Conservation (phyloP, 2,113 vertebrate species). For the Aptenodytes patagonicus region DNA sequence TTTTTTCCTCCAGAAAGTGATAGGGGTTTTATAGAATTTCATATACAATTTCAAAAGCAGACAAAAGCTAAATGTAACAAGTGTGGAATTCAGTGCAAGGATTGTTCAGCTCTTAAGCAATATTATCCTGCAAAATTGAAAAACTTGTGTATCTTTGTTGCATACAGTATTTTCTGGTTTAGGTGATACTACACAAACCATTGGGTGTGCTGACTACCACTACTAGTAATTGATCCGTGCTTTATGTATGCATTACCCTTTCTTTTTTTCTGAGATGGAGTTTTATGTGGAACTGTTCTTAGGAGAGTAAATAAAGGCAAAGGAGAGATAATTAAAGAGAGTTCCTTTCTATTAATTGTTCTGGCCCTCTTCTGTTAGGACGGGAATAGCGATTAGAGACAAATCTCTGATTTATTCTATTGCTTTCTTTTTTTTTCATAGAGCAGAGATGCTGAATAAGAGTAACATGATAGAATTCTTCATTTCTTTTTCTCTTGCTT, state of each 20-base stretch:
- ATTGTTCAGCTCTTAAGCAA: background rate
- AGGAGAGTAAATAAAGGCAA: background rate
- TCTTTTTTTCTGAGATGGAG: background rate
- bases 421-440: background rate
- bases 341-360: background rate
- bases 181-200: background rate
- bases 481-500: background rate
- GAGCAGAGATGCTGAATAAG: background rate
- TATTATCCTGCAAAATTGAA: background rate
- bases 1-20: background rate
- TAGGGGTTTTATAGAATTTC: background rate
- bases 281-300: background rate
- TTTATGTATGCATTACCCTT: background rate
- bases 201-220: background rate
- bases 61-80: background rate
- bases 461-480: background rate
- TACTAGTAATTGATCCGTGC: background rate
- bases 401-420: background rate
- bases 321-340: background rate
- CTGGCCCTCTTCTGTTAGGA: background rate
- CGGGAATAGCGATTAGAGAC: background rate
- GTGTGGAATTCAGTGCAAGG: background rate
- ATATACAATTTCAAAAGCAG: background rate
- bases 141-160: background rate
- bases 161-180: background rate